A percentile compares a stretch with the other conserved stretches of the same genome.
These are phyloP conservation scores for Eumerus sabulonum DNA, from an alignment of 2,888 invertebrate species.

Conservation along the genomic window DNA sequence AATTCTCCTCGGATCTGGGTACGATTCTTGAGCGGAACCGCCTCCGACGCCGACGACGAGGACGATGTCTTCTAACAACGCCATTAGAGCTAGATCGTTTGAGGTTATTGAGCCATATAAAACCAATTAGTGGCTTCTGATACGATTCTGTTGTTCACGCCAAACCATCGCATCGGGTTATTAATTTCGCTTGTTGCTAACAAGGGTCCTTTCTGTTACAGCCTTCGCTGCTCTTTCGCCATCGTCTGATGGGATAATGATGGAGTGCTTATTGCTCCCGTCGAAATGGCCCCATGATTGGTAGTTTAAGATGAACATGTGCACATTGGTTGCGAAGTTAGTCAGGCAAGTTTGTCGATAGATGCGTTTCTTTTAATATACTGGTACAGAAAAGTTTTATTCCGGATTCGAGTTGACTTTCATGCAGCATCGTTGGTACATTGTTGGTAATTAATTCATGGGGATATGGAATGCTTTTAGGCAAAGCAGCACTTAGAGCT, in stretches of 20 bases:
- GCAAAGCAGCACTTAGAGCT: no score
- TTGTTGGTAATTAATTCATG: no score
- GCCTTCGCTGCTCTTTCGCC: neutral
- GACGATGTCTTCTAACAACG: neutral
- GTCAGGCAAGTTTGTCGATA: no score
- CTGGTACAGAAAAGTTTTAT: no score
- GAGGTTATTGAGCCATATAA: slow-evolving; percentile 28
- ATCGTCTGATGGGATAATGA: neutral
- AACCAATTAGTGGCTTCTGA: slow-evolving; percentile 27
- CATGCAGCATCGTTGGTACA: no score
- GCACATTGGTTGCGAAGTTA: no score
- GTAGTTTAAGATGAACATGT: no score
- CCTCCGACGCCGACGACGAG: slow-evolving; percentile 1
- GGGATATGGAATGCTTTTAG: no score
- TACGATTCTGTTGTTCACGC: slow-evolving; percentile 6
- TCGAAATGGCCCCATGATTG: no score
- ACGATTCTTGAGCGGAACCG: neutral
- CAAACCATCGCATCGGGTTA: slow-evolving; percentile 2
- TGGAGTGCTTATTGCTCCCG: neutral
- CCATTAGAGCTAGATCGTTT: slow-evolving; percentile 19
- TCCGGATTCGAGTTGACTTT: no score
- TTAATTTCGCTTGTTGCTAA: slow-evolving; percentile 19
- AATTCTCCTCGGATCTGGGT: slow-evolving; percentile 10
- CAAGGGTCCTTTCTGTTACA: slow-evolving; percentile 1
- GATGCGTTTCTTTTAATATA: no score